A percentile compares a stretch with the other conserved stretches of the same genome.
Evolutionary conservation across 2,113 vertebrate genomes (phyloP).

Genomic region (Nyctereutes procyonoides): DNA sequence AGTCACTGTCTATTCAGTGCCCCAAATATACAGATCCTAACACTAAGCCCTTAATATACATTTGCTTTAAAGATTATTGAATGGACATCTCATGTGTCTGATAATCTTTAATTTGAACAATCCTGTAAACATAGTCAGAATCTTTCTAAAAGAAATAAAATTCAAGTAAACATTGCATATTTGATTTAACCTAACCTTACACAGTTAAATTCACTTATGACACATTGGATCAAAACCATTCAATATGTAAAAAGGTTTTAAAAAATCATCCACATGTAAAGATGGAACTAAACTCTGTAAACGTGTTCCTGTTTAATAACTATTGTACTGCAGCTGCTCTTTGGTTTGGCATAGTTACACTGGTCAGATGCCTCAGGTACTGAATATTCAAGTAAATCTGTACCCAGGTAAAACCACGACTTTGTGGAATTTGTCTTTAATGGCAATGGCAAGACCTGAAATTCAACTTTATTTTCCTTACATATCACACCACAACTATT

Average conservation of each 20-base stretch:
- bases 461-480: slow-evolving; percentile 59
- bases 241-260: slow-evolving; percentile 73
- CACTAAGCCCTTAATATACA: slow-evolving; percentile 33
- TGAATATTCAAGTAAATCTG: slow-evolving; percentile 16
- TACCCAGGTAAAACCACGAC: slow-evolving; percentile 26
- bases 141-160: slow-evolving; percentile 79
- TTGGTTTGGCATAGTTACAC: slow-evolving; percentile 82
- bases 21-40: slow-evolving; percentile 55
- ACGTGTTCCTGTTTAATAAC: slow-evolving; percentile 67
- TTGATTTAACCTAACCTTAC: slow-evolving; percentile 69
- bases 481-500: slow-evolving; percentile 13
- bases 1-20: slow-evolving; percentile 55
- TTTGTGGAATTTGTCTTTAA: slow-evolving; percentile 52
- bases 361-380: slow-evolving; percentile 39
- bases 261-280: slow-evolving; percentile 77
- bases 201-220: slow-evolving; percentile 48
- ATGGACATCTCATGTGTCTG: background rate
- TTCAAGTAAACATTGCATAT: slow-evolving; percentile 86
- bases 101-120: slow-evolving; percentile 28
- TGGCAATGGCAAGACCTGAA: slow-evolving; percentile 63
- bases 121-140: slow-evolving; percentile 83
- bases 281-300: slow-evolving; percentile 80
- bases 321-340: slow-evolving; percentile 81
- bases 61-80: slow-evolving; percentile 65
- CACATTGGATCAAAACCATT: slow-evolving; percentile 63